These are phyloP conservation scores for Alviniconcha marisindica DNA, from an alignment of 1,140 invertebrate genomes.

Conservation along the genomic window DNA sequence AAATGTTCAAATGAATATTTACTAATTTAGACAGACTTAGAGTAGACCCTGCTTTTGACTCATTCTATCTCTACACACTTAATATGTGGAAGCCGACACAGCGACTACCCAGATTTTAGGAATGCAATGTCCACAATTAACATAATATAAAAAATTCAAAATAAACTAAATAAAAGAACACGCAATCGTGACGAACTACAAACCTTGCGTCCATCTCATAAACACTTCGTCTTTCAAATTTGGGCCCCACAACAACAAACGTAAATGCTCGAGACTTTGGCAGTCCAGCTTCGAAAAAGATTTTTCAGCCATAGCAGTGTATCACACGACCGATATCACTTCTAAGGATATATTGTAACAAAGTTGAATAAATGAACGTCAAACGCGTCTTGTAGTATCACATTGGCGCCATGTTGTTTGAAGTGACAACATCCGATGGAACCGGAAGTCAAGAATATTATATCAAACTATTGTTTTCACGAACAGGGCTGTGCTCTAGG, in stretches of 20 bases:
- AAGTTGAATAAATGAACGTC: neutral
- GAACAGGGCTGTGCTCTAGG: too few species aligned
- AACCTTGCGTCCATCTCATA: slow-evolving; percentile 91
- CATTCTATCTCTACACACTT: too few species aligned
- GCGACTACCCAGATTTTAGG: too few species aligned
- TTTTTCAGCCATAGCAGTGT: slow-evolving; percentile 29
- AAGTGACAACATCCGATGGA: slow-evolving; percentile 33
- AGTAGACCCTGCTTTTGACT: too few species aligned
- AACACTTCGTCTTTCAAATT: slow-evolving; percentile 91
- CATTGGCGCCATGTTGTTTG: slow-evolving; percentile 40
- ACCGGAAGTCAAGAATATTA: neutral
- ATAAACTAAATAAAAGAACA: slow-evolving; percentile 8
- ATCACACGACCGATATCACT: neutral
- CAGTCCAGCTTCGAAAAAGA: slow-evolving; percentile 46
- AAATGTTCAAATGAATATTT: too few species aligned
- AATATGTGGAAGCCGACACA: too few species aligned
- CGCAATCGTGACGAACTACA: neutral
- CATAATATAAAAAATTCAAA: slow-evolving; percentile 28
- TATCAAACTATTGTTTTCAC: too few species aligned
- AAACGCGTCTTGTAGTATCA: neutral
- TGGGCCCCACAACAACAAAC: slow-evolving; percentile 88
- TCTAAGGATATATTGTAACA: neutral
- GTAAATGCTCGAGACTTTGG: slow-evolving; percentile 73
- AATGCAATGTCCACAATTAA: too few species aligned
- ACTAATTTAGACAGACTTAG: too few species aligned